These are phyloP conservation scores for Sisor rabdophorus DNA, from an alignment of 2,113 vertebrate species.

Conservation along the genomic window DNA sequence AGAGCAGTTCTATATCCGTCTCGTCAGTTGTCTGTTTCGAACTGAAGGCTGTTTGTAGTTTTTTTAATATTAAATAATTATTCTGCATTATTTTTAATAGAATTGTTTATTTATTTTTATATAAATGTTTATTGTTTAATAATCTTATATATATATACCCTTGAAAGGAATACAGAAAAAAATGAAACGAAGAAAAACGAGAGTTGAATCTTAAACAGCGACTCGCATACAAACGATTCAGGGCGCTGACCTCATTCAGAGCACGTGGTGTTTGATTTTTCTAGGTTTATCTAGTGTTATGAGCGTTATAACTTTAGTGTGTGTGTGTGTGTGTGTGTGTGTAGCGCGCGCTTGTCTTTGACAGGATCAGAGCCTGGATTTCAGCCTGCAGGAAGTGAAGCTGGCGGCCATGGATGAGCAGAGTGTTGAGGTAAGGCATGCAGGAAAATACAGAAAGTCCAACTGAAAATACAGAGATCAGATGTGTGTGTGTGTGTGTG, in stretches of 20 bases:
- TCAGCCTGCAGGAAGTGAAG: slow-evolving; percentile 35
- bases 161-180: neutral
- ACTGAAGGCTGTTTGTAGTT: neutral
- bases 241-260: neutral
- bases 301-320: neutral
- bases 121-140: too few species aligned
- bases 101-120: too few species aligned
- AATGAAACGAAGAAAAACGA: neutral
- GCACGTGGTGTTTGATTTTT: neutral
- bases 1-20: too few species aligned
- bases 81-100: too few species aligned
- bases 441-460: neutral
- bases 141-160: neutral
- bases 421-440: slow-evolving; percentile 70
- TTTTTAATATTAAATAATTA: too few species aligned
- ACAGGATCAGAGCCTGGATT: neutral
- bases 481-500: neutral
- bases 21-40: too few species aligned
- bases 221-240: accelerated
- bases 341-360: neutral
- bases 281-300: neutral
- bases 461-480: neutral
- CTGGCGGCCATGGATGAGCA: slow-evolving; percentile 76
- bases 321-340: too few species aligned
- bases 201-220: neutral